A percentile compares a stretch with the other conserved stretches of the same genome.
Evolutionary conservation across 1,140 invertebrate species (phyloP).

Genomic region (Drosophila virilis): DNA sequence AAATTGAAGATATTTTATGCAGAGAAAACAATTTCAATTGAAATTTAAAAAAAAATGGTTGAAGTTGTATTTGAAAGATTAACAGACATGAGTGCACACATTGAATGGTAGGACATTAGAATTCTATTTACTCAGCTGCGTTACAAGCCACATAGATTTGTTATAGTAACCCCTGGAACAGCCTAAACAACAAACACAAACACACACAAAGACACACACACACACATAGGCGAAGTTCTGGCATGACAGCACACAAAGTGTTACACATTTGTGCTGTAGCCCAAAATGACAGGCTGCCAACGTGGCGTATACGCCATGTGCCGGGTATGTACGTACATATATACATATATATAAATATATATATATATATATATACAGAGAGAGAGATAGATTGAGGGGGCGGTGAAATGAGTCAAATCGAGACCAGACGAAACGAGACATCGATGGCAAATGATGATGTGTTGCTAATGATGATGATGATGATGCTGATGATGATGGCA

Average conservation of each 20-base stretch:
- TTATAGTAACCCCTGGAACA: not conserved
- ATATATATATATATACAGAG: not conserved
- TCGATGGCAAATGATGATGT: conserved; percentile 72
- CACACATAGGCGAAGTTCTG: conserved; percentile 6
- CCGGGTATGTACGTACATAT: not conserved
- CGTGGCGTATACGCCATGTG: not conserved
- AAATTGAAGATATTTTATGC: too few species aligned
- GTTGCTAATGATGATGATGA: conserved; percentile 55
- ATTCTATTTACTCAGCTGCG: conserved; percentile 23
- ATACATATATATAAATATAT: too few species aligned
- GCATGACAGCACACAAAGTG: conserved; percentile 49
- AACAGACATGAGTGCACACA: conserved; percentile 11
- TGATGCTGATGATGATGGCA: conserved; percentile 24
- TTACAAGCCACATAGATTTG: conserved; percentile 25
- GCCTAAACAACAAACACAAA: conserved; percentile 2
- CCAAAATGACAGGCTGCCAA: conserved; percentile 44
- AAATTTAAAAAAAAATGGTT: not conserved
- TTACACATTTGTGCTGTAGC: conserved; percentile 37
- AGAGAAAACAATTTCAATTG: not conserved
- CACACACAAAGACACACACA: conserved; percentile 15
- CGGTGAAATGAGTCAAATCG: conserved; percentile 12
- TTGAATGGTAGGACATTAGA: conserved; percentile 9
- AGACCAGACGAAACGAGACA: conserved; percentile 33
- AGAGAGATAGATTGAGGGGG: not conserved
- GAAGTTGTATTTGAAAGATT: not conserved